Evolutionary conservation across 1,140 invertebrate genomes (phyloP).

Genomic region (Hermatobates lingyangjiaoensis): DNA sequence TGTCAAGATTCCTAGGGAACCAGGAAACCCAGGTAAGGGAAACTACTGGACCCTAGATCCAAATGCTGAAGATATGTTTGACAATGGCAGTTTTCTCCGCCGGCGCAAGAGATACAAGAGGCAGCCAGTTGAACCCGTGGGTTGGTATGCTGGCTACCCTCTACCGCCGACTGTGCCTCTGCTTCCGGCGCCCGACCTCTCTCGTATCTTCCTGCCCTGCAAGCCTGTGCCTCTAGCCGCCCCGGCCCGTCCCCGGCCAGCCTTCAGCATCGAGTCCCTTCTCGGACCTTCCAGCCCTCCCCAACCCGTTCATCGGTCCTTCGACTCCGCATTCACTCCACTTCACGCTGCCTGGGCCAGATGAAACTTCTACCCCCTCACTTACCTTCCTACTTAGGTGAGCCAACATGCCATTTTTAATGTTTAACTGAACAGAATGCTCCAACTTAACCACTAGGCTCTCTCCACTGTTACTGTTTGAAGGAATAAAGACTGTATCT

Average conservation of each 20-base stretch:
- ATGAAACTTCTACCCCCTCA: constrained; percentile 9
- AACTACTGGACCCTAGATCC: constrained; percentile 99
- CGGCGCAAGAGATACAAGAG: constrained; percentile 89
- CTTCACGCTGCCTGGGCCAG: constrained; percentile 17
- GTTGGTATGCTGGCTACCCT: constrained; percentile 22
- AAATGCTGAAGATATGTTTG: constrained; percentile 95
- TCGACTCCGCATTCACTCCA: constrained; percentile 20
- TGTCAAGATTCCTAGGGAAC: constrained; percentile 93
- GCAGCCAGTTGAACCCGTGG: constrained; percentile 37
- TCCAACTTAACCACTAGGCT: no score
- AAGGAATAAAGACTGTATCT: no score
- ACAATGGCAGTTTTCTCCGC: constrained; percentile 92
- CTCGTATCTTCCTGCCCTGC: constrained; percentile 19
- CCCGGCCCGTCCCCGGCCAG: constrained; percentile 18
- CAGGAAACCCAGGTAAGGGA: constrained; percentile 95
- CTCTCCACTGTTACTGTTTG: no score
- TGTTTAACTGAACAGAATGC: no score
- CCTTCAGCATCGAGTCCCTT: constrained; percentile 32
- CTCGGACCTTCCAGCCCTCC: constrained; percentile 21
- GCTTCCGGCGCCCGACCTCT: not conserved
- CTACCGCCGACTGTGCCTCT: not conserved
- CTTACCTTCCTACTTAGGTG: no score
- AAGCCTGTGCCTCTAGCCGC: constrained; percentile 29
- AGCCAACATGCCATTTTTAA: no score
- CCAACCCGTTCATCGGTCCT: constrained; percentile 11